Evolutionary conservation across 2,888 invertebrate genomes (phyloP), one percentile per base, ranked within the genome.

Genomic region (Noctua janthe): DNA sequence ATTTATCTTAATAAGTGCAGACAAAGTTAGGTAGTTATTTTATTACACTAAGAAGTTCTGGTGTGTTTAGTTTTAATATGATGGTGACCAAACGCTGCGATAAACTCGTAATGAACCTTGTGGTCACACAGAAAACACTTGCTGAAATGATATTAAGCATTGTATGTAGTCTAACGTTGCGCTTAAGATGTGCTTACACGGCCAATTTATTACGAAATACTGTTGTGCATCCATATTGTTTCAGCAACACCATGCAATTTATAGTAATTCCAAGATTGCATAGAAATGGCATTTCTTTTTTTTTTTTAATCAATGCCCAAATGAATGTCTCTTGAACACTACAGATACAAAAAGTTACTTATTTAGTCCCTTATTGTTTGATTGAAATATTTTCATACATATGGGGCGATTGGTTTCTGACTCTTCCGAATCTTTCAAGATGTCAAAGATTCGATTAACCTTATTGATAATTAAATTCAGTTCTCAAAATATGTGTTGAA

Each of bases 1-100:
- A 74, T 82, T 86, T 88, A 84, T 80, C 83, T 82, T 89, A 71
- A 70, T 84, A 87, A 87, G 84, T 77, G 71, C 87, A 78, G 85
- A 85, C 84, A 84, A 86, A 80, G 72, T 80, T 84, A 87, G 71
- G 43, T 87, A 71, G 79, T 83, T 77, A 76, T 81, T 76, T 82
- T 79, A 74, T 66, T 71, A 79, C 76, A 78, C 75, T 81, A 82
- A 81, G 71, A 76, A 59, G 47, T 59, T 71, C 75, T 81, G 47
- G 85, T 86, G 84, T 86, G 76, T 11, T 35, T 89, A 83, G 81
- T 80, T 89, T 67, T 71, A 85, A 76, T 74, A 78, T 79, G 72
- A 72, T 35, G 43, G 72, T 82, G 85, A 87, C 85, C 84, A 87
- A 88, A 89, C 71, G 75, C 77, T 74, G 74, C 78, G 84, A 85